Evolutionary conservation across 2,888 invertebrate genomes (phyloP).

Genomic region (Chrysina gloriosa): DNA sequence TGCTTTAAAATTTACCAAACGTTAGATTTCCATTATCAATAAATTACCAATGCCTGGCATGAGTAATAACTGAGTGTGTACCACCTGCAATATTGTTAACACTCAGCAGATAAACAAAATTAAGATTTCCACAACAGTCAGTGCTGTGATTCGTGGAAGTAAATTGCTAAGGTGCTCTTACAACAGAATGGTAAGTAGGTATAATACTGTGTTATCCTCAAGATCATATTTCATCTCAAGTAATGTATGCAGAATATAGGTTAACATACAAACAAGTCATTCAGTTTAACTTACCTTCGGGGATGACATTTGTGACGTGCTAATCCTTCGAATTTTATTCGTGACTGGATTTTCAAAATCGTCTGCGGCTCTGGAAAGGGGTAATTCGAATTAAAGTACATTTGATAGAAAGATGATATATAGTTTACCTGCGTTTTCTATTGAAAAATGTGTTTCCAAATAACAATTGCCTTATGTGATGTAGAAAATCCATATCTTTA

Average conservation of each 20-base stretch:
- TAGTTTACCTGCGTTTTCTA: slow-evolving; percentile 35
- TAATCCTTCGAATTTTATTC: slow-evolving; percentile 58
- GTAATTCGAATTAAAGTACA: neutral
- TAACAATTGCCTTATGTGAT: slow-evolving; percentile 34
- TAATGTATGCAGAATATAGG: no score
- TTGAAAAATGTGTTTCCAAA: slow-evolving; percentile 23
- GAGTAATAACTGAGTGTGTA: slow-evolving; percentile 28
- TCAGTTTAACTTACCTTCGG: slow-evolving; percentile 54
- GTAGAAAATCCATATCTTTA: slow-evolving; percentile 39
- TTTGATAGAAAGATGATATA: neutral
- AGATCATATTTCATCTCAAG: no score
- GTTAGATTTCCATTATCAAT: slow-evolving; percentile 28
- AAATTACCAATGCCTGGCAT: slow-evolving; percentile 25
- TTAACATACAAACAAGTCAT: no score
- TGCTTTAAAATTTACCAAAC: slow-evolving; percentile 19
- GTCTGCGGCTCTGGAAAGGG: slow-evolving; percentile 42
- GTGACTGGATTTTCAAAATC: slow-evolving; percentile 52
- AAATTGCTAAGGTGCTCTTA: neutral
- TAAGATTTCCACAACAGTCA: slow-evolving; percentile 34
- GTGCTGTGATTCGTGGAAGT: slow-evolving; percentile 8
- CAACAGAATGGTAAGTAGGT: slow-evolving; percentile 10
- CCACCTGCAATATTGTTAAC: slow-evolving; percentile 36
- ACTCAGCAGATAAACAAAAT: slow-evolving; percentile 31
- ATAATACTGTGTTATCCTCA: no score
- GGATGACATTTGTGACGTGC: slow-evolving; percentile 54